phyloP scores from a whole-genome alignment of 2,888 invertebrate species.

The Nowickia ferox region DNA sequence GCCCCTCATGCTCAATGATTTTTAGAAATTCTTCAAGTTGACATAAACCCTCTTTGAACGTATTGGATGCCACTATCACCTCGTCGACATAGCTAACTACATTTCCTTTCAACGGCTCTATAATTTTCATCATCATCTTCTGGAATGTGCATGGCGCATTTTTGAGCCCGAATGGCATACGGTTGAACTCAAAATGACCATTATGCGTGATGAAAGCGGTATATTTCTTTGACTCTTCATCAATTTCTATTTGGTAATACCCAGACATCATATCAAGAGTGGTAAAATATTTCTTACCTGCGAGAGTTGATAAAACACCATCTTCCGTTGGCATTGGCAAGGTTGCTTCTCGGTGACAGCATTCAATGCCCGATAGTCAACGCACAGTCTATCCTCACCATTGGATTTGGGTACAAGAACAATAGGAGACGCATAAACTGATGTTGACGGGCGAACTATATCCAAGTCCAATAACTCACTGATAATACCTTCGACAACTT shows the following conservation, averaged over 20 bases:
- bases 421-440: slow-evolving; percentile 49
- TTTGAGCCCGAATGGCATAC: slow-evolving; percentile 73
- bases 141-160: slow-evolving; percentile 76
- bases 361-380: slow-evolving; percentile 70
- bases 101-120: slow-evolving; percentile 35
- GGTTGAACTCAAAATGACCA: too few relatives aligned
- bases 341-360: slow-evolving; percentile 60
- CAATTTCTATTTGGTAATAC: slow-evolving; percentile 59
- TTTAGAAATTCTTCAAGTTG: slow-evolving; percentile 61
- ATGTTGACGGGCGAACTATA: slow-evolving; percentile 58
- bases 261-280: slow-evolving; percentile 62
- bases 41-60: slow-evolving; percentile 55
- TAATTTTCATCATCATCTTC: slow-evolving; percentile 69
- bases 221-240: slow-evolving; percentile 45
- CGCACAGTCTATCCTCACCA: slow-evolving; percentile 77
- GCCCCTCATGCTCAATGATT: slow-evolving; percentile 47
- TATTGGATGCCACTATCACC: slow-evolving; percentile 54
- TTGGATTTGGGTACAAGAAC: slow-evolving; percentile 73
- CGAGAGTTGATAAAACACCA: slow-evolving; percentile 75
- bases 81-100: slow-evolving; percentile 38
- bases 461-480: slow-evolving; percentile 37
- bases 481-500: slow-evolving; percentile 33
- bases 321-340: slow-evolving; percentile 66
- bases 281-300: slow-evolving; percentile 70
- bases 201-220: slow-evolving; percentile 56